Evolutionary conservation across 1,140 invertebrate species (phyloP), one percentile per base, ranked within the genome.

Genomic region (Drosophila cardini): DNA sequence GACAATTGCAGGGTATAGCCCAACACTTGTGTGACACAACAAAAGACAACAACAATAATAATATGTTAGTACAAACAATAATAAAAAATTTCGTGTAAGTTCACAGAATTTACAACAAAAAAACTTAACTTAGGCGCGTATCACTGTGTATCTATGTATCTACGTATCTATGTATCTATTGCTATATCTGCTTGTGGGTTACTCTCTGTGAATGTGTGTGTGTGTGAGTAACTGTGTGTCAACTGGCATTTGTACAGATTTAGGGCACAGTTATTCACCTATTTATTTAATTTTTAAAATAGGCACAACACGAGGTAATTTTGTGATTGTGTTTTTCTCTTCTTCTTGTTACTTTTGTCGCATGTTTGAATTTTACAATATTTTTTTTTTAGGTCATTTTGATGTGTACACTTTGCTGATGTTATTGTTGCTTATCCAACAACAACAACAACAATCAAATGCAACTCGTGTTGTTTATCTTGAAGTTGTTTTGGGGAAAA

Each of bases 231-330:
- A 42, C 13, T 50, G 18, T 56, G 16, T 53, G 63, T 68, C 64
- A 42, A 58, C 53, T 53, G 48, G 46, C 56, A 76, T 72, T 65
- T 76, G 50, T 80, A 77, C 76, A 69, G 65, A 70, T 83, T 83
- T 84, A 86, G 83, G 80, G 76, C 76, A 61, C 75, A 68, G 48
- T 64, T 83, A 70, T 79, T 86, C 83, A 82, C 79, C 79, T 89
- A 87, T 87, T 89, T 87, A 85, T 84, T 90, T 80, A 85, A 90
- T 90, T 85, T 85, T 72, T 75, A 43, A 74, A 61, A 69, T 69
- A 64, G 15, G 15, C 65, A 60, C 53, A 72, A 52, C 48, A 67
- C 40, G 34, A 34, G 21, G n/a, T 30, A 46, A 55, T 56, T 63
- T 67, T 72, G 62, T 70, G 46, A 34, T 71, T 58, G 32, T 76